Conservation (phyloP, 2,113 vertebrate species). For the Perca schrenkii region DNA sequence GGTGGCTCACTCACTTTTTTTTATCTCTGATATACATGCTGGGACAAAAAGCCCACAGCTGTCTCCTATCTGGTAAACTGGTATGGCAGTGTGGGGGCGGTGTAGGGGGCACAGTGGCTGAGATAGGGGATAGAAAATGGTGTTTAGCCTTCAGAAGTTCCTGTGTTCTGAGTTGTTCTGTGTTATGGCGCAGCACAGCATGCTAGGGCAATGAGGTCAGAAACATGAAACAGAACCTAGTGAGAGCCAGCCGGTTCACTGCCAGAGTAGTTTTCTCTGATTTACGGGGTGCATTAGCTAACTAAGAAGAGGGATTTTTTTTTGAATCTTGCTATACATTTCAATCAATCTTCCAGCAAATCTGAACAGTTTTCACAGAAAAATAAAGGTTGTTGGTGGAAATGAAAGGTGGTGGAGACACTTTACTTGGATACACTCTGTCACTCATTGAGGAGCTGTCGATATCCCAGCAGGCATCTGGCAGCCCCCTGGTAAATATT, state of each 20-base stretch:
- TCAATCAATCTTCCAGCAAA: background rate
- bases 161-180: slow-evolving; percentile 47
- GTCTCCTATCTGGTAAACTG: slow-evolving; percentile 61
- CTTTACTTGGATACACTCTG: background rate
- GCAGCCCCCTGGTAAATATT: slow-evolving; percentile 36
- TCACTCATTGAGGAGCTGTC: slow-evolving; percentile 52
- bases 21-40: background rate
- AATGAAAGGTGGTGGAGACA: background rate
- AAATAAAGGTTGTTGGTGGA: background rate
- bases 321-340: slow-evolving; percentile 43
- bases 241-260: slow-evolving; percentile 34
- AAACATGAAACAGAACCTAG: slow-evolving; percentile 67
- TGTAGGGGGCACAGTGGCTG: slow-evolving; percentile 50
- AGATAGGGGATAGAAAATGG: slow-evolving; percentile 24
- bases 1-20: slow-evolving; percentile 33
- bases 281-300: slow-evolving; percentile 65
- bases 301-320: slow-evolving; percentile 35
- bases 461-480: slow-evolving; percentile 60
- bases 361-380: background rate
- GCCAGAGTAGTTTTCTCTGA: slow-evolving; percentile 59
- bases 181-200: slow-evolving; percentile 45
- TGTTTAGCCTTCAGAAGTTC: slow-evolving; percentile 39
- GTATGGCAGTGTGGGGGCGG: slow-evolving; percentile 26
- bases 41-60: slow-evolving; percentile 68
- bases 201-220: slow-evolving; percentile 74